phyloP scores from a whole-genome alignment of 2,797 vertebrate species.

The Ctenopoma multispine region DNA sequence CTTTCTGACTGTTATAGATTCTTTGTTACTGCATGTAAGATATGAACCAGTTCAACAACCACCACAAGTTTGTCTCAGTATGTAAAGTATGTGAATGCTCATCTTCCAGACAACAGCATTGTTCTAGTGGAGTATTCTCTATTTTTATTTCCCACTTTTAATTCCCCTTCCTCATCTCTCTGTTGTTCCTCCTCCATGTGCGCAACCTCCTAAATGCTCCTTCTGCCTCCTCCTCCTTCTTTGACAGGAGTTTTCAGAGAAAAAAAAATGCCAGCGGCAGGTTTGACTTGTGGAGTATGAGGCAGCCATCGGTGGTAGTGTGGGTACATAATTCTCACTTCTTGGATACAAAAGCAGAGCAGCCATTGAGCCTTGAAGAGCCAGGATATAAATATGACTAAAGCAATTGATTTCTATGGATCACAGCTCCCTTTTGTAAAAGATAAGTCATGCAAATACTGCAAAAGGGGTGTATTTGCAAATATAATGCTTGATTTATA shows the following conservation, averaged over 20 bases:
- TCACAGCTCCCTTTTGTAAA: conserved; percentile 71
- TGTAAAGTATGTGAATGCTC: conserved; percentile 4
- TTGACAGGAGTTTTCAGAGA: conserved; percentile 40
- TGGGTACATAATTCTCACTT: conserved; percentile 57
- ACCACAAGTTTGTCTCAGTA: conserved; percentile 3
- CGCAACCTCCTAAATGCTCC: conserved; percentile 44
- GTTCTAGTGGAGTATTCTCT: not conserved
- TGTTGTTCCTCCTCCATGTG: conserved; percentile 27
- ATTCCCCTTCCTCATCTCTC: conserved; percentile 27
- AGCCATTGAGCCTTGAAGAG: conserved; percentile 63
- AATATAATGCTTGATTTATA: conserved; percentile 83
- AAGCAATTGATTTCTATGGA: conserved; percentile 81
- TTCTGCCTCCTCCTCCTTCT: conserved; percentile 13
- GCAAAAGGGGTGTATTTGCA: conserved; percentile 58
- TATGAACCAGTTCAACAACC: conserved; percentile 18
- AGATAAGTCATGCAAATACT: conserved; percentile 71
- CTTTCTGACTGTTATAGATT: not conserved
- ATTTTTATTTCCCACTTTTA: conserved; percentile 32
- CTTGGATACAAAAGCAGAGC: conserved; percentile 56
- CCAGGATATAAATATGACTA: conserved; percentile 74
- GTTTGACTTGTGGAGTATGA: conserved; percentile 43
- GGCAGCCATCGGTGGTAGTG: conserved; percentile 57
- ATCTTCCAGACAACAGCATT: conserved; percentile 2
- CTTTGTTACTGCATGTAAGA: not conserved
- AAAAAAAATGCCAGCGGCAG: conserved; percentile 37